These are phyloP conservation scores for Paedocypris sp. DNA, from an alignment of 2,113 vertebrate genomes.

Conservation along the genomic window DNA sequence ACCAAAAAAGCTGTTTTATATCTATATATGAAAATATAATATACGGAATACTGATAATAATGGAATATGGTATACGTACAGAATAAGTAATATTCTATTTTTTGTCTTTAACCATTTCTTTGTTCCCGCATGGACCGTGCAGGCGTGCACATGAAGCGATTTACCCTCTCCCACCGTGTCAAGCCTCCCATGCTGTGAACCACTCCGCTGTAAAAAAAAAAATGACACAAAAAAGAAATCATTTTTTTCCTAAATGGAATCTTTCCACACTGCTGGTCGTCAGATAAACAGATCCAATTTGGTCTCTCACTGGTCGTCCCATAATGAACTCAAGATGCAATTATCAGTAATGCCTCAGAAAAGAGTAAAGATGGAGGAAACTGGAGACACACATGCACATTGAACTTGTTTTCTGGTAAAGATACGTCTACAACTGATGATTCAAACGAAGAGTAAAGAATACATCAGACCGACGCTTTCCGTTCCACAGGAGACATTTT, in stretches of 20 bases:
- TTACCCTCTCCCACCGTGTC: conserved; percentile 29
- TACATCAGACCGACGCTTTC: conserved; percentile 2
- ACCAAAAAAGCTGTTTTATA: no score
- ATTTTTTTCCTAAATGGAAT: conserved; percentile 35
- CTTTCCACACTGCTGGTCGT: conserved; percentile 38
- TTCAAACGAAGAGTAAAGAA: conserved; percentile 21
- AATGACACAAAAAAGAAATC: conserved; percentile 13
- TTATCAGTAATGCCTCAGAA: conserved; percentile 43
- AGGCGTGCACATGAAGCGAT: conserved; percentile 8
- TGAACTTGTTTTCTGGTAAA: conserved; percentile 4
- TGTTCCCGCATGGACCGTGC: conserved; percentile 25
- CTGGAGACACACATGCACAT: neutral
- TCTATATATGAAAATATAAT: no score
- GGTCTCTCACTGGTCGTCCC: conserved; percentile 33
- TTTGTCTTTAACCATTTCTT: no score
- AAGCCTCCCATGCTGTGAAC: conserved; percentile 34
- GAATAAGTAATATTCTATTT: no score
- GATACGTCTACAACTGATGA: conserved; percentile 20
- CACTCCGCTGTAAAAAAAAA: conserved; percentile 27
- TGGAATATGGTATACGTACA: no score
- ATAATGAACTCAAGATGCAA: conserved; percentile 43
- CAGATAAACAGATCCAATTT: conserved; percentile 42
- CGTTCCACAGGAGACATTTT: conserved; percentile 26
- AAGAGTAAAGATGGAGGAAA: conserved; percentile 26
- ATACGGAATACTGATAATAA: no score